Percentiles rank a stretch among this genome's conserved stretches.
Evolutionary conservation across 2,113 vertebrate genomes (phyloP).

Genomic region (Tor tambroides): DNA sequence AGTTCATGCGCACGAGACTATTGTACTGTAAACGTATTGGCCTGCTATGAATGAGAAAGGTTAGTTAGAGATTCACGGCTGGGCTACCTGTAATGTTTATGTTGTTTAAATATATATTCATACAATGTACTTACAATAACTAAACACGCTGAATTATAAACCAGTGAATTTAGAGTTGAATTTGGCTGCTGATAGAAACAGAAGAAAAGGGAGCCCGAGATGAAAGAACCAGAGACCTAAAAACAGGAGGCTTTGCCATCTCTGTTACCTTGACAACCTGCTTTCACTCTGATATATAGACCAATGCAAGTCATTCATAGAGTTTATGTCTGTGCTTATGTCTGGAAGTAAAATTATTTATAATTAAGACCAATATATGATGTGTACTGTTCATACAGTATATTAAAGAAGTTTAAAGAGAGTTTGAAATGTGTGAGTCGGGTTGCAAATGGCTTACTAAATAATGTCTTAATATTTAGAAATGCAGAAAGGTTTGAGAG

Average conservation of each 20-base stretch:
- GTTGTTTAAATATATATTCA: not conserved
- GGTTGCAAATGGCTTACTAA: not conserved
- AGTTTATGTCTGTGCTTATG: slow-evolving; percentile 26
- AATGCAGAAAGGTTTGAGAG: not conserved
- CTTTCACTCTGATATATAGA: slow-evolving; percentile 23
- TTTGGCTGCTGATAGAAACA: slow-evolving; percentile 11
- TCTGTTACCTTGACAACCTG: slow-evolving; percentile 52
- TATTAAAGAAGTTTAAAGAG: not conserved
- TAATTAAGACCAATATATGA: not conserved
- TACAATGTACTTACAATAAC: not conserved
- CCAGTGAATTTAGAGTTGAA: not conserved
- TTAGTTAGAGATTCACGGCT: not conserved
- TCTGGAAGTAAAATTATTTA: not conserved
- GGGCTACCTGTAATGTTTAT: not conserved
- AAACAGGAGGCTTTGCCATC: slow-evolving; percentile 27
- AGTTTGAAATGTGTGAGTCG: not conserved
- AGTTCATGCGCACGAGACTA: not conserved
- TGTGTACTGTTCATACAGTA: not conserved
- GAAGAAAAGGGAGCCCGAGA: not conserved
- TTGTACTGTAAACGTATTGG: slow-evolving; percentile 11
- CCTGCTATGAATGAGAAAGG: not conserved
- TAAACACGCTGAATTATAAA: not conserved
- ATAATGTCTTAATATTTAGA: not conserved
- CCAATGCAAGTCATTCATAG: not conserved
- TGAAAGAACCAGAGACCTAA: slow-evolving; percentile 37